A percentile compares a stretch with the other conserved stretches of the same genome.
phyloP scores from a whole-genome alignment of 2,113 vertebrate genomes.

The Burhinus bistriatus region DNA sequence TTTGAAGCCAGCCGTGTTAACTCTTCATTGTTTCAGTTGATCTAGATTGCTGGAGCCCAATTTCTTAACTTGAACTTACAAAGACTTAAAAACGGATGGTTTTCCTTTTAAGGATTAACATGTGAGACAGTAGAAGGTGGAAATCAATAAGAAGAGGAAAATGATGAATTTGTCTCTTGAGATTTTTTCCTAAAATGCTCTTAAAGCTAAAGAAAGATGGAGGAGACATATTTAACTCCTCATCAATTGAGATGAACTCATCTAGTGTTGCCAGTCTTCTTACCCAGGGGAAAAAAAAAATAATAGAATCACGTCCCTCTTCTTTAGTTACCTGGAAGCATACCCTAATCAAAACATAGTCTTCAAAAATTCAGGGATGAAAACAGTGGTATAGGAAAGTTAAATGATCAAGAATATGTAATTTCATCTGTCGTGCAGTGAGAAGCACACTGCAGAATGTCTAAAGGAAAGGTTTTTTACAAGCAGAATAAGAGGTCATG shows the following conservation, averaged over 20 bases:
- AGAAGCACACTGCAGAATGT: neutral
- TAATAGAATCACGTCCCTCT: neutral
- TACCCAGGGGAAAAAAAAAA: neutral
- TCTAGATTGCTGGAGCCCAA: neutral
- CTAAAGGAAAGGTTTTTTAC: neutral
- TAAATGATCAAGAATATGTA: neutral
- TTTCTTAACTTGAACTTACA: neutral
- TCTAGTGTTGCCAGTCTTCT: neutral
- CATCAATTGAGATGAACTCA: neutral
- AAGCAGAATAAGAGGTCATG: neutral
- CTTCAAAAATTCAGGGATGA: neutral
- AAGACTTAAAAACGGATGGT: neutral
- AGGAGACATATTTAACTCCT: neutral
- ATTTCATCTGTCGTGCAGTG: neutral
- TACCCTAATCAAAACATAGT: neutral
- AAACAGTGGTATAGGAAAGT: neutral
- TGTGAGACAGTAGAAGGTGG: neutral
- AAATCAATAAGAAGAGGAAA: neutral
- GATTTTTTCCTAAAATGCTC: neutral
- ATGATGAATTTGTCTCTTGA: neutral
- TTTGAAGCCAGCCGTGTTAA: neutral
- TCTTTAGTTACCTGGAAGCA: neutral
- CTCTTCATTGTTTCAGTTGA: neutral
- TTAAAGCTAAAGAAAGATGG: neutral
- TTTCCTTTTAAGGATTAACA: neutral